phyloP scores from a whole-genome alignment of 2,888 invertebrate species.

The Pseudococcus longispinus region DNA sequence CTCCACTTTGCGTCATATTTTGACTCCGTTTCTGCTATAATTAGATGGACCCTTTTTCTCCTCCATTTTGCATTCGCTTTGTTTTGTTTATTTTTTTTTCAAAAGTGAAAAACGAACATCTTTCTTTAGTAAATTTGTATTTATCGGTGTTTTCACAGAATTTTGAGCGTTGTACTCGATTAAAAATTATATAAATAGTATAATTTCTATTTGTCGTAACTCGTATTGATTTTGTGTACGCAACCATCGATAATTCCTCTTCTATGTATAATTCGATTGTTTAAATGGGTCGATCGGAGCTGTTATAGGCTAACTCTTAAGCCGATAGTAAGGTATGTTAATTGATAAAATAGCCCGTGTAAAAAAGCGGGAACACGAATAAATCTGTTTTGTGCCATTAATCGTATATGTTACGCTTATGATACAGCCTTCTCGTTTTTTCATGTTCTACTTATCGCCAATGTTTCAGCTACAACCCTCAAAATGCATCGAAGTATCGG shows the following conservation, averaged over 20 bases:
- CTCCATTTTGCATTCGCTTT: neutral
- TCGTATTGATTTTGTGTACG: neutral
- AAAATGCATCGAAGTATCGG: conserved; percentile 78
- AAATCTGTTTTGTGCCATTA: neutral
- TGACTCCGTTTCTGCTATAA: too few relatives aligned
- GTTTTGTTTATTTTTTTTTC: neutral
- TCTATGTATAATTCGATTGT: neutral
- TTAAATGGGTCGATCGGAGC: neutral
- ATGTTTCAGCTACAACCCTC: neutral
- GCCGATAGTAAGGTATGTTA: neutral
- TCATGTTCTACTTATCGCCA: neutral
- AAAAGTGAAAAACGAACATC: neutral
- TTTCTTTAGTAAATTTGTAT: too few relatives aligned
- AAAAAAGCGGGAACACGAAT: neutral
- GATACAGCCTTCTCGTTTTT: neutral
- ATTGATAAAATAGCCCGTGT: neutral
- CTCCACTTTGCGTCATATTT: too few relatives aligned
- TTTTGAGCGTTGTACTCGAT: neutral
- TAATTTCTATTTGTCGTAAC: too few relatives aligned
- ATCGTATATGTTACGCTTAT: neutral
- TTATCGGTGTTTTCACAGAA: neutral
- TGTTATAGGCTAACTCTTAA: neutral
- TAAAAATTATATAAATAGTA: too few relatives aligned
- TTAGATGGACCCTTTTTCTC: too few relatives aligned
- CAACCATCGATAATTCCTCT: neutral